Conservation (phyloP, 2,888 invertebrate species). For the Vanessa cardui region DNA sequence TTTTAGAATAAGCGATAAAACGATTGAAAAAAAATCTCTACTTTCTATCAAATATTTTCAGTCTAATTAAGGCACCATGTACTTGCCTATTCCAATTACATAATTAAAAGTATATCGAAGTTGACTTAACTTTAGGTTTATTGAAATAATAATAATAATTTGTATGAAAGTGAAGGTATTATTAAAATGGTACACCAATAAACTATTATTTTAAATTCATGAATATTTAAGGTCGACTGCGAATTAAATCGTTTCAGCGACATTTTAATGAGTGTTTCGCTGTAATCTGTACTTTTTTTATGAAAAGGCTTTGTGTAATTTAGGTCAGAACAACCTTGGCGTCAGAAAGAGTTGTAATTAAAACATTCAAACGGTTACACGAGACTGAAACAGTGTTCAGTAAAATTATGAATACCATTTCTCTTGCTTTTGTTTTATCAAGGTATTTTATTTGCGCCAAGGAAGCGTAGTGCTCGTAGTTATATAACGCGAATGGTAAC, state of each 20-base stretch:
- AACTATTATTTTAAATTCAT: not conserved
- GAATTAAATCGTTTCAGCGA: not conserved
- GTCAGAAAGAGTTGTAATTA: conserved; percentile 8
- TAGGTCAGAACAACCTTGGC: not conserved
- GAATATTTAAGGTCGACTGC: not conserved
- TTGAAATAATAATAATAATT: not conserved
- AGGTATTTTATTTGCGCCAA: not conserved
- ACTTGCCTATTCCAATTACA: too few species aligned
- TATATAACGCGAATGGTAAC: too few species aligned
- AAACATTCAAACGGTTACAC: not conserved
- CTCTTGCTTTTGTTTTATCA: not conserved
- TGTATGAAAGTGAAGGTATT: not conserved
- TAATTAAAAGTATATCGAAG: too few species aligned
- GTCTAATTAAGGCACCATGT: too few species aligned
- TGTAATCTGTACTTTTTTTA: not conserved
- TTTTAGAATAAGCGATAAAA: too few species aligned
- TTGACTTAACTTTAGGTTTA: too few species aligned
- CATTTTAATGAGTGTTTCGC: not conserved
- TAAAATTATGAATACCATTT: not conserved
- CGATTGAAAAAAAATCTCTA: too few species aligned
- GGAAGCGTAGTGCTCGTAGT: too few species aligned
- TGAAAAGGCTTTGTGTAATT: not conserved
- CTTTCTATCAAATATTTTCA: too few species aligned
- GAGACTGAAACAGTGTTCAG: not conserved
- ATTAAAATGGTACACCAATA: not conserved